Base-by-base conservation (phyloP, 2,888 invertebrate species). In the Yponomeuta malinellus region DNA sequence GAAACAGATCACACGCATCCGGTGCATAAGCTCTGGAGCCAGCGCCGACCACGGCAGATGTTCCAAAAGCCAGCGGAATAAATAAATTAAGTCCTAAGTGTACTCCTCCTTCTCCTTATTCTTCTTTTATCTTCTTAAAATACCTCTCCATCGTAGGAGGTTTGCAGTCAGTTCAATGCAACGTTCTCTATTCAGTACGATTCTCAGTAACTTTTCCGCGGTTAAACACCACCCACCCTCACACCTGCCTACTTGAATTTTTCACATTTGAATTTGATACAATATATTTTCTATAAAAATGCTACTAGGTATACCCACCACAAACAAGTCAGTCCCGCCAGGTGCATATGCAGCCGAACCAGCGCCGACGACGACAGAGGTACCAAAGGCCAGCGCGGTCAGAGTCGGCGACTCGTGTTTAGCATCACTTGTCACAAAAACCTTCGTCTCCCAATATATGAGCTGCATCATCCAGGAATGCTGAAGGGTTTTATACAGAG, bases 381-480 rank as follows among this genome's bases (percentile, higher is more conserved):
- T 84, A 0, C 91, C 91, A 59, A 90, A 88, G 9, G 80, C 76
- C 10, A 89, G 78, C 0, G 90, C 79, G 0, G 89, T 79, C 15
- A 79, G 71, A 59, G 82, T 71, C 0, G 87, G 87, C 1, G 74
- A 79, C 72, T 89, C 91, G 72, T 92, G 90, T 33, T 84, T 86
- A 0, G 91, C 88, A 1, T 83, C 79, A 10, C 78, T 80, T 0
- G 85, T 84, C 74, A 87, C 80, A 33, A 86, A 87, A 63, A 89
- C 82, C 73, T 90, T 90, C 15, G 91, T 90, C 78, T 92, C 91
- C 86, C 85, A 87, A 72, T 87, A 88, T 74, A 89, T 88, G 43
- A 90, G 78, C 66, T 83, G 81, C 0, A 81, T 71, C 85, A 92
- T 86, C 91, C 91, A 92, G 0, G 90, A 85, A 63, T 83, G 80